Base-by-base conservation (phyloP, 2,888 invertebrate genomes). In the Elysia crispata region DNA sequence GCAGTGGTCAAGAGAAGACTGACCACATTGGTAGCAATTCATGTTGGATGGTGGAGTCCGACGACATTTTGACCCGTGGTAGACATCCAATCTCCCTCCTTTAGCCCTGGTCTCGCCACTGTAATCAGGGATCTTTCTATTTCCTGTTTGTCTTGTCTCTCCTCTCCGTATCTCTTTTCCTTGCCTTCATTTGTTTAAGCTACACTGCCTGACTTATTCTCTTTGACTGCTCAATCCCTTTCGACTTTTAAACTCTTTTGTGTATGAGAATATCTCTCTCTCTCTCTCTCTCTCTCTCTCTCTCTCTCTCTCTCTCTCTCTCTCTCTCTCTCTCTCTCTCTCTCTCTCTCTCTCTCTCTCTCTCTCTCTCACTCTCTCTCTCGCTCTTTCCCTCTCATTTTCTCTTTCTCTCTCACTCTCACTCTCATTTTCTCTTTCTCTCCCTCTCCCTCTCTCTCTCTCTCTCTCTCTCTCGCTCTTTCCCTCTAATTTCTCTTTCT, bases 241-340 rank as follows among this genome's bases (percentile, higher is more conserved):
- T 41, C 41, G 41, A n/a, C n/a, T 41, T 3, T 11, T 41, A 3
- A 41, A 6, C 33, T 70, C 49, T 30, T 33, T 70, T 33, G 28
- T 20, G 13, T 57, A n/a, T 8, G 20, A 6, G 28, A 6, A 6
- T 15, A n/a, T 31, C 62, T 41, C 33, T 62, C 23, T 1, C 33
- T 60, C 33, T 62, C 30, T 75, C 33, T 75, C 62, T 62, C 31
- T 75, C 62, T 33, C 31, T 75, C 20, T 60, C 23, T 60, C 31
- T 60, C 33, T 60, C 60, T 57, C 60, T 31, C 57, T 57, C 30
- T 25, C 8, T n/a, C 25, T 25, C 13, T 49, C 30, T 50, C 23
- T 50, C 50, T 30, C 54, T 28, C 23, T 50, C 23, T 25, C 23
- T 18, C 54, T 50, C 73, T 57, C 60, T 57, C 60, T 31, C 31